Conservation (phyloP, 2,888 invertebrate genomes). For the Apamea anceps region DNA sequence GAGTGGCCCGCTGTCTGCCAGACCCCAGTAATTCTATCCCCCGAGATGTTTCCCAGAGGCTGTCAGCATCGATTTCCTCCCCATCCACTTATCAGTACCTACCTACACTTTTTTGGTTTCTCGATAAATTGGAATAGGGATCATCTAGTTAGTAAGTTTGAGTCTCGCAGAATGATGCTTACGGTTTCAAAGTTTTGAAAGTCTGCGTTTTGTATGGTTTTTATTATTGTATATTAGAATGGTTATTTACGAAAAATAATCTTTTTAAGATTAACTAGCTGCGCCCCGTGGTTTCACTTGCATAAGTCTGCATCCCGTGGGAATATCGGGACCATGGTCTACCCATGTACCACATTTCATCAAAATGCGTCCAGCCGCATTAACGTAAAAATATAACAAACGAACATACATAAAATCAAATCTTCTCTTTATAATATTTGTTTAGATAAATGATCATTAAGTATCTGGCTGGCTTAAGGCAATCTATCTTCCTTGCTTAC, state of each 20-base stretch:
- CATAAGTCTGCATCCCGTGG: neutral
- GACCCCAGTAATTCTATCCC: constrained; percentile 70
- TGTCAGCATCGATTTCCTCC: constrained; percentile 69
- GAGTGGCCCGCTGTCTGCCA: constrained; percentile 69
- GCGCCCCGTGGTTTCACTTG: neutral
- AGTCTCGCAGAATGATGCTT: constrained; percentile 5
- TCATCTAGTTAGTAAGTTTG: constrained; percentile 37
- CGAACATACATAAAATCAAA: neutral
- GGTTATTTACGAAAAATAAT: neutral
- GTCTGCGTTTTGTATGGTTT: constrained; percentile 22
- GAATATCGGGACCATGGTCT: neutral
- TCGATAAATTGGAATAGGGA: constrained; percentile 40
- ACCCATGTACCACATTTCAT: neutral
- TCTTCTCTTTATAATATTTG: neutral
- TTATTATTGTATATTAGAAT: neutral
- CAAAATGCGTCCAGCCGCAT: neutral
- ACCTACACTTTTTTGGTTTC: constrained; percentile 52
- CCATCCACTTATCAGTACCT: constrained; percentile 60
- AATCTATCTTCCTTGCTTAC: neutral
- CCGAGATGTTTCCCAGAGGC: constrained; percentile 67
- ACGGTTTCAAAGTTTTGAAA: constrained; percentile 10
- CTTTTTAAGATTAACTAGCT: neutral
- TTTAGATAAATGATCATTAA: neutral
- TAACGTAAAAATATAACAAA: too few relatives aligned
- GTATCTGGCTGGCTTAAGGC: too few relatives aligned